These are phyloP conservation scores for Vipera ursinii DNA, from an alignment of 2,797 vertebrate genomes.

Conservation along the genomic window DNA sequence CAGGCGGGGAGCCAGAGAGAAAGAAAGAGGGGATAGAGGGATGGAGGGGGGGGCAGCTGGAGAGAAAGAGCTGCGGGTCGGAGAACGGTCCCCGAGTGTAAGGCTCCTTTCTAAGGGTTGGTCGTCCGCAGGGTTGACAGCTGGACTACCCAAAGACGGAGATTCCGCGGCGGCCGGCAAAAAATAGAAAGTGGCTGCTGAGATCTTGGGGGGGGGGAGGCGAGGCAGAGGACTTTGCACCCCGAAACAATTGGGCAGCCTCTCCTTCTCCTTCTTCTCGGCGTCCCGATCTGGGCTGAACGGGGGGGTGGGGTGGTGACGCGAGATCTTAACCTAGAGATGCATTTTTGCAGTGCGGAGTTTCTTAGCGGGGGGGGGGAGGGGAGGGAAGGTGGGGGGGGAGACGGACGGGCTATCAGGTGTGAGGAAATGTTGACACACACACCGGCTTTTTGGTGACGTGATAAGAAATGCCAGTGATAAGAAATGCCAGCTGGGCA, in stretches of 20 bases:
- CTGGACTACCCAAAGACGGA: neutral
- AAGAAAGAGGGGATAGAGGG: conserved; percentile 5
- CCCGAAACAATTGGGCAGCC: conserved; percentile 28
- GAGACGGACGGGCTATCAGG: no score
- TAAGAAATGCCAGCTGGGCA: neutral
- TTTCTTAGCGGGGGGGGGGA: neutral
- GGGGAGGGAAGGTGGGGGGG: neutral
- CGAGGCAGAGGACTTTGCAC: neutral
- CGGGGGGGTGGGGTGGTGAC: no score
- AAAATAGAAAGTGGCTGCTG: neutral
- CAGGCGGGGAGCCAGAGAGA: conserved; percentile 31
- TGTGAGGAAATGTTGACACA: neutral
- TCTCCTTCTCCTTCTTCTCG: neutral
- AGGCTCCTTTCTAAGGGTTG: neutral
- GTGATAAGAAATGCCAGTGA: neutral
- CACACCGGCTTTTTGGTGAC: no score
- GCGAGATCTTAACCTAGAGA: neutral
- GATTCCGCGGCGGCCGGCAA: neutral
- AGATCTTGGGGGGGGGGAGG: neutral
- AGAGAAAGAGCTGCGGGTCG: conserved; percentile 4
- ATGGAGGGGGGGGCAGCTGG: neutral
- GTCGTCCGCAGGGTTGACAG: conserved; percentile 42
- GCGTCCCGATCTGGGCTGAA: neutral
- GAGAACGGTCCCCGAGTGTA: conserved; percentile 41
- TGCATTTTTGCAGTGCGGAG: conserved; percentile 3